phyloP scores from a whole-genome alignment of 2,888 invertebrate genomes.

The Pseudococcus longispinus region DNA sequence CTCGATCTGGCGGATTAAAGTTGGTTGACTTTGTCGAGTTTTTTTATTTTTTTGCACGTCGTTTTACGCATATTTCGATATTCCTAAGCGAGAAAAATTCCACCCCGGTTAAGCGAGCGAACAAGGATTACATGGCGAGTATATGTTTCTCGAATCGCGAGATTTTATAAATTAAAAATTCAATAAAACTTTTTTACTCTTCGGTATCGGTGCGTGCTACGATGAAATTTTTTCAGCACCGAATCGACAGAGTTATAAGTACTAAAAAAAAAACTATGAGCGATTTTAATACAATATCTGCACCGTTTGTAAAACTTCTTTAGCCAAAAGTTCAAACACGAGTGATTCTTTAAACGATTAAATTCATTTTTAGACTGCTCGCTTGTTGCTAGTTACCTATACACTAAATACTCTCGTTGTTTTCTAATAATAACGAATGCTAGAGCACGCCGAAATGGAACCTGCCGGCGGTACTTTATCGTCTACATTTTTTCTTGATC shows the following conservation, averaged over 20 bases:
- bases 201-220: background rate
- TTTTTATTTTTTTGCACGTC: background rate
- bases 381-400: too few species aligned
- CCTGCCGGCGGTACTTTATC: background rate
- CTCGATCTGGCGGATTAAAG: slow-evolving; percentile 9
- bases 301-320: background rate
- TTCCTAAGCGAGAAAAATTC: background rate
- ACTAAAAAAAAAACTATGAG: background rate
- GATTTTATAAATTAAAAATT: background rate
- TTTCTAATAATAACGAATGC: slow-evolving; percentile 2
- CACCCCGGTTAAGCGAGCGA: background rate
- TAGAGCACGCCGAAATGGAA: background rate
- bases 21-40: slow-evolving; percentile 14
- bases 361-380: slow-evolving; percentile 17
- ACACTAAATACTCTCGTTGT: background rate
- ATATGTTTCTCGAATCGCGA: background rate
- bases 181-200: background rate
- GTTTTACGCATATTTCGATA: background rate
- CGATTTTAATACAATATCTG: background rate
- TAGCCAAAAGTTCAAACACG: slow-evolving; percentile 20
- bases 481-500: slow-evolving; percentile 8
- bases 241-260: background rate
- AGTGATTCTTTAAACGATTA: background rate
- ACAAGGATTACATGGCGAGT: background rate
- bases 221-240: background rate